Base-by-base conservation (phyloP, 1,140 invertebrate species). In the Drosophila navojoa region DNA sequence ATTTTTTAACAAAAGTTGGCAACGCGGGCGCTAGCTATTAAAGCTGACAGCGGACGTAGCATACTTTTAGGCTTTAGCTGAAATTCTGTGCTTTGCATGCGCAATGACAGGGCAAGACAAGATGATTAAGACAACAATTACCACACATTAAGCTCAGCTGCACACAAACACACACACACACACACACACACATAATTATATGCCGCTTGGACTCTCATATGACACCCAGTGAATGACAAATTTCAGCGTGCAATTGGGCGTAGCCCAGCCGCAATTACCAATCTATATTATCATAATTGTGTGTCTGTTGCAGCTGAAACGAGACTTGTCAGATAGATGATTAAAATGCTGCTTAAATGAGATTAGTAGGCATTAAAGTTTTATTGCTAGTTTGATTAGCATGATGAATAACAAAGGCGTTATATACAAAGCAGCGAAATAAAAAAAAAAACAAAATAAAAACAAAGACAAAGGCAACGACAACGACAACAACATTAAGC, bases 191-290 rank as follows among this genome's bases (percentile, higher is more conserved):
- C 38, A 58, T 59, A 62, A 50, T 55, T 69, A 44, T 40, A 62
- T 25, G n/a, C 19, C 32, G 15, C 16, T 35, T 35, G 45, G 16
- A 10, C 16, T 32, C 16, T 25, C 71, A 69, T 69, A 69, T 61
- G 67, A 80, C 74, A 68, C 50, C 58, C 27, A 64, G 60, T 47
- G 60, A 75, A 72, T 78, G 68, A 68, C 76, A 74, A 19, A 76
- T 79, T 78, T 86, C 64, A 69, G 54, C 47, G 78, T 81, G 75
- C 81, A 86, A 87, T 87, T 86, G 81, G 81, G 81, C 82, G 82
- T 86, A 73, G 62, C 78, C 32, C n/a, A 13, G 13, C 27, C 55
- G 7, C 44, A 45, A 59, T 55, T 45, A 47, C 22, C 22, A 50
- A 27, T 44, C 4, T 45, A 5, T 42, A 38, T 66, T 40, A 42